These are phyloP conservation scores for Nasalis larvatus DNA, from an alignment of 2,113 vertebrate species.

Conservation along the genomic window DNA sequence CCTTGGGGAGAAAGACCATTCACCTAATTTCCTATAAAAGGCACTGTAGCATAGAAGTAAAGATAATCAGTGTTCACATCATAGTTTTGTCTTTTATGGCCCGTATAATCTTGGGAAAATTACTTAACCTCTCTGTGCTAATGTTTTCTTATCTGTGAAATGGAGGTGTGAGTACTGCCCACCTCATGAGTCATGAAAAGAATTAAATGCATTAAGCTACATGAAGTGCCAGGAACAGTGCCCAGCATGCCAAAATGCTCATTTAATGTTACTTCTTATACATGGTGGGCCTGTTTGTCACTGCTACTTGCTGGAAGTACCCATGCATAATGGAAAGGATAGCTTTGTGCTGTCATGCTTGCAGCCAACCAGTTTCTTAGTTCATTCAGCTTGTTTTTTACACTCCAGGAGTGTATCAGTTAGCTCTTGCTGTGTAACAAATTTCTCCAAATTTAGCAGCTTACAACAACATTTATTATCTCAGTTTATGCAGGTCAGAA, in stretches of 20 bases:
- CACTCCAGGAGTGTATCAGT: neutral
- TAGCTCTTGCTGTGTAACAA: neutral
- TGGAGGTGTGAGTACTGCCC: neutral
- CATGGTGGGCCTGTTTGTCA: neutral
- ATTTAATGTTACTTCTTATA: neutral
- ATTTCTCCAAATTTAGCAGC: neutral
- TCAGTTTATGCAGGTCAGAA: neutral
- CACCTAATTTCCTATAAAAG: neutral
- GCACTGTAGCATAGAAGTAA: neutral
- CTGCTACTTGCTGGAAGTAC: neutral
- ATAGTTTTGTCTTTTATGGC: neutral
- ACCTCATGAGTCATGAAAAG: neutral
- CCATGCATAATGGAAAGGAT: neutral
- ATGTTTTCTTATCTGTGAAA: constrained; percentile 33
- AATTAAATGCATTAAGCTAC: constrained; percentile 2
- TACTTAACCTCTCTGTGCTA: neutral
- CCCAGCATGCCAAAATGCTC: neutral
- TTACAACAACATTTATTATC: neutral
- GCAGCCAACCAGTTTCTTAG: neutral
- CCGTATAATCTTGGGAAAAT: neutral
- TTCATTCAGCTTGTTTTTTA: neutral
- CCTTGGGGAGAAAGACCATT: neutral
- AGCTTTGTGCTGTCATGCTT: neutral
- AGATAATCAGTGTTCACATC: neutral
- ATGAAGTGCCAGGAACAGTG: neutral